phyloP scores from a whole-genome alignment of 2,797 vertebrate species.

The Heterohyrax brucei region DNA sequence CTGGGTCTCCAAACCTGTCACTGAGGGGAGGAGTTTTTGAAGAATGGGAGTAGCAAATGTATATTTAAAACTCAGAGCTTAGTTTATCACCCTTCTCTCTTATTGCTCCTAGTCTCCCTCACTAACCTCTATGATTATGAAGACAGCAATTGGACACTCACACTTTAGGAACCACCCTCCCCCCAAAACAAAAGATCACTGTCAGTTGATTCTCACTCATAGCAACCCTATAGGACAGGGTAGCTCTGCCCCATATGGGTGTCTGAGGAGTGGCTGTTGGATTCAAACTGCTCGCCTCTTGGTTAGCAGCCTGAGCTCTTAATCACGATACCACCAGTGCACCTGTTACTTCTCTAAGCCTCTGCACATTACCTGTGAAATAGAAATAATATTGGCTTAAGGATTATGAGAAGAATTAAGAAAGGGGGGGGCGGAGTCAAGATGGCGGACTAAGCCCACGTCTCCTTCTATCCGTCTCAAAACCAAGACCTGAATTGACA shows the following conservation, averaged over 20 bases:
- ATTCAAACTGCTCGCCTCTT: too few species aligned
- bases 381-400: slow-evolving; percentile 18
- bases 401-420: not conserved
- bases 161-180: not conserved
- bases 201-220: too few species aligned
- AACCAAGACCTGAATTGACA: too few species aligned
- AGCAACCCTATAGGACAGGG: too few species aligned
- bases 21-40: not conserved
- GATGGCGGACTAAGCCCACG: too few species aligned
- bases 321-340: too few species aligned
- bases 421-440: too few species aligned
- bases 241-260: too few species aligned
- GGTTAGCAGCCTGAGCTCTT: too few species aligned
- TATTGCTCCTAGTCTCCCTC: not conserved
- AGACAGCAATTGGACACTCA: not conserved
- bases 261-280: too few species aligned
- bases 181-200: too few species aligned
- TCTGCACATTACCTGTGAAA: not conserved
- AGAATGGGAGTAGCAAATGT: not conserved
- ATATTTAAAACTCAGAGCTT: slow-evolving; percentile 26
- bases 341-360: not conserved
- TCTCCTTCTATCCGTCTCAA: too few species aligned
- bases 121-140: not conserved
- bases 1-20: not conserved
- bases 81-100: not conserved